Conservation (phyloP, 2,797 vertebrate genomes). For the Darevskia nairensis region DNA sequence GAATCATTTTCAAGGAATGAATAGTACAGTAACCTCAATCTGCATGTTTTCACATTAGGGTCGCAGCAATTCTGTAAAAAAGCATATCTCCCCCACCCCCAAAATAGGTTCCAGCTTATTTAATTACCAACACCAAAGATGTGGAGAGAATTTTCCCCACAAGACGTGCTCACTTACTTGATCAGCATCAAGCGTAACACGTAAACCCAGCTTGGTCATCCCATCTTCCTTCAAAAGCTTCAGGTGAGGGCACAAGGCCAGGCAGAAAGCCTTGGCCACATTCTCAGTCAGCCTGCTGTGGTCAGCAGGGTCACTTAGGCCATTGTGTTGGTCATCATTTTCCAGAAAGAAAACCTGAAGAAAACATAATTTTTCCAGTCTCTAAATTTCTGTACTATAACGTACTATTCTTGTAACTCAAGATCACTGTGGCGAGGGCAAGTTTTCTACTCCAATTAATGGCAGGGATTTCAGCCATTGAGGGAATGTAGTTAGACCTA, state of each 20-base stretch:
- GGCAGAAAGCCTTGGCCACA: constrained; percentile 93
- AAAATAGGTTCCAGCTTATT: background rate
- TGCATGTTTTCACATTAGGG: background rate
- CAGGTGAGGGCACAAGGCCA: constrained; percentile 94
- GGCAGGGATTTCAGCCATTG: background rate
- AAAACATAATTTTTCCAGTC: background rate
- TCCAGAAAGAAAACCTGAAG: constrained; percentile 94
- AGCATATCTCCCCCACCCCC: background rate
- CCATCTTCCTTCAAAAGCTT: constrained; percentile 98
- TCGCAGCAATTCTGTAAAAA: background rate
- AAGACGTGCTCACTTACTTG: constrained; percentile 80
- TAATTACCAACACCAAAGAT: background rate
- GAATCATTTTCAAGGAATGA: background rate
- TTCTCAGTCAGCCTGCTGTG: constrained; percentile 96
- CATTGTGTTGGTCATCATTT: constrained; percentile 90
- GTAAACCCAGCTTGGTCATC: constrained; percentile 94
- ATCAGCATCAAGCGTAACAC: constrained; percentile 94
- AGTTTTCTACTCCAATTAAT: background rate
- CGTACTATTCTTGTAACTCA: background rate
- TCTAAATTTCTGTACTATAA: background rate
- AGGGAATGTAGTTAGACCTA: background rate
- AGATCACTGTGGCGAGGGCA: background rate
- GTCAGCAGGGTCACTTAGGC: constrained; percentile 94
- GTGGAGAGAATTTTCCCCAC: background rate
- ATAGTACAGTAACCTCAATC: background rate